Base-by-base conservation (phyloP, 1,140 invertebrate species). In the Lordiphosa mommai region DNA sequence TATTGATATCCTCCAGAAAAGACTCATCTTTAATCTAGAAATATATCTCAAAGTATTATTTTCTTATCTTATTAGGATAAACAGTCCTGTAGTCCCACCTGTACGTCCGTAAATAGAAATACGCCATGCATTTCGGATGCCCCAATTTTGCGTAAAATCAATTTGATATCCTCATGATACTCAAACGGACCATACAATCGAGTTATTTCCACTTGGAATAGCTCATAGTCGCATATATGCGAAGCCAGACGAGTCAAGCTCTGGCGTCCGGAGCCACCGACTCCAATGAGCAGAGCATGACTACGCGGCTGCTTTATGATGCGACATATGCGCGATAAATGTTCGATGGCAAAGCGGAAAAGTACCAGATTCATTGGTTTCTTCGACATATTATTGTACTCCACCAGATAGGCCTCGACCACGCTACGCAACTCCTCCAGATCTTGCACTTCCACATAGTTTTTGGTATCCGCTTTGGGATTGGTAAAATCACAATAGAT, bases 321-420 rank as follows among this genome's bases (percentile, higher is more conserved):
- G 41, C 97, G 93, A 79, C 94, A 95, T 68, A 99, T 95, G 79
- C 96, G 93, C 8, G 96, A 97, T 53, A 98, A 92, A 92, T 98
- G 97, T 90, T 98, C 97, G 55, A 99, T 95, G 8, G 97, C 96
- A 91, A 97, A 98, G 74, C 95, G 94, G 88, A 99, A 99, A 16
- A 99, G 90, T 2, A 99, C 97, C 37, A 99, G 90, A 90, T 97
- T 96, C 97, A 99, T 99, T 0, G 97, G 97, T 85, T 98, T 98
- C 88, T 98, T 99, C 13, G 95, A 96, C 94, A 99, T 96, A 56
- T 97, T 96, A 88, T 99, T 99, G 74, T 94, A 99, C 86, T 99
- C 97, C 1, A 94, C 93, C 8, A 99, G 90, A 90, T 96, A 98
- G 0, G 93, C 93, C 85, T 98, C 97, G 0, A 97, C 96, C n/a